Evolutionary conservation across 2,888 invertebrate species (phyloP), one percentile per base, ranked within the genome.

Genomic region (Sminthurinus aureus): DNA sequence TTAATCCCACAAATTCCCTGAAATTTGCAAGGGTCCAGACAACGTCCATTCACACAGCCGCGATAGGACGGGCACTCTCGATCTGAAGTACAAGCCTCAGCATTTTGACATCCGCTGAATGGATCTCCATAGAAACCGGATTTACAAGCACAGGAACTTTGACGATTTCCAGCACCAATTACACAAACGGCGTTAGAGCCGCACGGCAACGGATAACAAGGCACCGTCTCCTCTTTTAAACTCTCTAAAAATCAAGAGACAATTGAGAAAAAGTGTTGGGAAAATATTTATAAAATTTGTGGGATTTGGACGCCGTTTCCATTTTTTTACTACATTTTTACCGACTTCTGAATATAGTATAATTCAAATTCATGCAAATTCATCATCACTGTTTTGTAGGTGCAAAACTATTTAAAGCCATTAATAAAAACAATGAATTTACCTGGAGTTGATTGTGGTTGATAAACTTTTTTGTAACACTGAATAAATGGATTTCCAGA

Each of bases 81-180:
- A 90, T 95, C 95, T 15, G 94, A 93, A 79, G 95, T 94, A 90
- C 95, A 96, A n/a, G 83, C 84, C 26, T 84, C 84, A 91, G 96
- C 95, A 67, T 95, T 95, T 86, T 95, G 92, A 90, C 96, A 96
- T 79, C 95, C 94, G 51, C 94, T 93, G 88, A 95, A 95, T 24
- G 96, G 96, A 90, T 95, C 95, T 69, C 96, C 96, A 88, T 93
- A 94, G 90, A 20, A 82, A 11, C 82, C 82, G 15, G 51, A n/a
- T 18, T 24, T 66, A 20, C 82, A 82, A 20, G 76, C 75, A 52
- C 82, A 82, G 9, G 71, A 50, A 22, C 38, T 51, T 6, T 22
- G 13, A 8, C 66, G 38, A 13, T 20, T 12, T 3, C 52, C 12
- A 12, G 1, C 6, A 13, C 52, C 18, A n/a, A n/a, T n/a, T 18